Evolutionary conservation across 2,888 invertebrate species (phyloP).

Genomic region (Anodontia alba): DNA sequence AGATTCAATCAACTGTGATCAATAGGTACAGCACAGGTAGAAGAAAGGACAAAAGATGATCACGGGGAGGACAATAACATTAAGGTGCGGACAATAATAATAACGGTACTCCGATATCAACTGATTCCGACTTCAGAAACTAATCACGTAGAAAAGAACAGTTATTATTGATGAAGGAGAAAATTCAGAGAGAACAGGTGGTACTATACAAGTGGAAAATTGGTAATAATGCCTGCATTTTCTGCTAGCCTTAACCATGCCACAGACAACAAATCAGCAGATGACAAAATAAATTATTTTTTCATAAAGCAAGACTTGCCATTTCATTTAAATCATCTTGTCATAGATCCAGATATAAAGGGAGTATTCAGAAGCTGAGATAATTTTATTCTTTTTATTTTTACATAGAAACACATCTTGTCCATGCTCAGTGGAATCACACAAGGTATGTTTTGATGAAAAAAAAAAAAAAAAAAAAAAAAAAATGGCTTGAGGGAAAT

Average conservation of each 20-base stretch:
- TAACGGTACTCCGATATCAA: neutral
- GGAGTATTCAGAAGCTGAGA: no score
- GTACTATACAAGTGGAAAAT: neutral
- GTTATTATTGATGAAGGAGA: neutral
- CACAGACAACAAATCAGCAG: no score
- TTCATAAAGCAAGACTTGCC: no score
- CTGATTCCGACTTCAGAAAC: neutral
- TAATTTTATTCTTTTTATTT: no score
- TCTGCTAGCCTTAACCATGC: neutral
- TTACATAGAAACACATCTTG: no score
- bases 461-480: no score
- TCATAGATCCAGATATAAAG: no score
- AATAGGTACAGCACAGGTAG: neutral
- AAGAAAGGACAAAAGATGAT: neutral
- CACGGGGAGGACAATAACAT: neutral
- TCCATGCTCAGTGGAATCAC: no score
- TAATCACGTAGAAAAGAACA: conserved; percentile 8
- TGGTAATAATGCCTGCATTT: conserved; percentile 20
- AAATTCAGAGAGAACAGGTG: neutral
- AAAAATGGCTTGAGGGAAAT: no score
- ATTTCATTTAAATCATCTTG: no score
- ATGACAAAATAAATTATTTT: no score
- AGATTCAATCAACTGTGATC: conserved; percentile 2
- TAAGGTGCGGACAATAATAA: neutral
- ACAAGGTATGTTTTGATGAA: no score